Base-by-base conservation (phyloP, 2,797 vertebrate species). In the Chrysolophus pictus region DNA sequence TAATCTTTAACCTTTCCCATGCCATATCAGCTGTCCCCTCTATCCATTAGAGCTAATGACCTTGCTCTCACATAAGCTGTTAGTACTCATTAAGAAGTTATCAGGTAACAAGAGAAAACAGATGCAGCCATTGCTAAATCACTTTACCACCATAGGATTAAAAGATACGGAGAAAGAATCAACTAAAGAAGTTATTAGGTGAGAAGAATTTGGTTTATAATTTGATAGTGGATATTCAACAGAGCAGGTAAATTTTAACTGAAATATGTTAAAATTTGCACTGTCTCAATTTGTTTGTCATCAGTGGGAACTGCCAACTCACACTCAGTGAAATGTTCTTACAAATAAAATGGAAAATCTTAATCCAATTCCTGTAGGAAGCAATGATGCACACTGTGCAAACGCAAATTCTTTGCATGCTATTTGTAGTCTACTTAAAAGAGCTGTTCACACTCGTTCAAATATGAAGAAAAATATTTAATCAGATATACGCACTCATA, bases 61-160 rank as follows among this genome's bases (percentile, higher is more conserved):
- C 95, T 95, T 97, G 97, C 97, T 98, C 97, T 98, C 98, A 98
- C 98, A 97, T 97, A 98, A 98, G 98, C 98, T 98, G 98, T 98
- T 98, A 97, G 97, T 93, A 96, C 97, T 98, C 97, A 98, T 98
- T 98, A 98, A 97, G 97, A 95, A 97, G 97, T 98, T 98, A 98
- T 97, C 97, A 97, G 94, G 97, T 97, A 98, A 97, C 97, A 95
- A 95, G 97, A 98, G 97, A 98, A 98, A 98, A 98, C 97, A 98
- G 97, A 97, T 97, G 97, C 96, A 97, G 97, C 97, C 96, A 92
- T 97, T 97, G 97, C 97, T 98, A 97, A 98, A 98, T 98, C 98
- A 98, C 98, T 98, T 98, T 97, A 97, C 94, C 94, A 92, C 92
- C 65, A 70, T 5, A 28, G 62, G 96, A 94, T 95, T 97, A 97